A percentile compares a stretch with the other conserved stretches of the same genome.
Evolutionary conservation across 2,888 invertebrate genomes (phyloP).

Genomic region (Orthosia gracilis): DNA sequence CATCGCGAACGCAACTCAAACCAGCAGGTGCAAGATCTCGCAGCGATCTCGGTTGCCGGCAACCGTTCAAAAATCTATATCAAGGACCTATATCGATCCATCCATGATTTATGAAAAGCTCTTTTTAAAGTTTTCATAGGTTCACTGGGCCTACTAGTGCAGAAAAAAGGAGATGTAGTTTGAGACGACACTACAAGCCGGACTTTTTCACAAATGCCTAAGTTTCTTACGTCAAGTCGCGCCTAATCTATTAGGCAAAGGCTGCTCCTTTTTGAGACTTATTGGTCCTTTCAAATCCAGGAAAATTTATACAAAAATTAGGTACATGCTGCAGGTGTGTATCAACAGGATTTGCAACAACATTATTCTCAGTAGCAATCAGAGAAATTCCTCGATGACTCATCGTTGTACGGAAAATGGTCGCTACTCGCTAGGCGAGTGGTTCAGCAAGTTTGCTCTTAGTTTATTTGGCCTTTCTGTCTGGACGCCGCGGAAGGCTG

Average conservation of each 20-base stretch:
- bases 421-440: slow-evolving; percentile 60
- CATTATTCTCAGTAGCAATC: slow-evolving; percentile 61
- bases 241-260: not conserved
- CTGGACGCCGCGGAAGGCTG: slow-evolving; percentile 62
- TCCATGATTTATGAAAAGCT: not conserved
- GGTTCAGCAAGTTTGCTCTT: slow-evolving; percentile 71
- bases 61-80: not conserved
- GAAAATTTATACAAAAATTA: slow-evolving; percentile 13
- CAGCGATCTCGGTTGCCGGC: not conserved
- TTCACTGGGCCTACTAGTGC: not conserved
- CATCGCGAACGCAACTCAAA: not conserved
- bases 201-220: not conserved
- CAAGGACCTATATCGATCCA: not conserved
- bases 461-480: slow-evolving; percentile 72
- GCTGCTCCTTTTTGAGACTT: not conserved
- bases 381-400: slow-evolving; percentile 70
- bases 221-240: not conserved
- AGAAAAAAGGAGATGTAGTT: not conserved
- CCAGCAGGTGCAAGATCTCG: slow-evolving; percentile 18
- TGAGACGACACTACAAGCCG: not conserved
- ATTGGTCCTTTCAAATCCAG: not conserved
- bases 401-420: slow-evolving; percentile 65
- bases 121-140: not conserved
- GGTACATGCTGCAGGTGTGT: slow-evolving; percentile 13
- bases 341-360: slow-evolving; percentile 40